Evolutionary conservation across 2,888 invertebrate genomes (phyloP), one percentile per base, ranked within the genome.

Genomic region (Lepidonotus clava): DNA sequence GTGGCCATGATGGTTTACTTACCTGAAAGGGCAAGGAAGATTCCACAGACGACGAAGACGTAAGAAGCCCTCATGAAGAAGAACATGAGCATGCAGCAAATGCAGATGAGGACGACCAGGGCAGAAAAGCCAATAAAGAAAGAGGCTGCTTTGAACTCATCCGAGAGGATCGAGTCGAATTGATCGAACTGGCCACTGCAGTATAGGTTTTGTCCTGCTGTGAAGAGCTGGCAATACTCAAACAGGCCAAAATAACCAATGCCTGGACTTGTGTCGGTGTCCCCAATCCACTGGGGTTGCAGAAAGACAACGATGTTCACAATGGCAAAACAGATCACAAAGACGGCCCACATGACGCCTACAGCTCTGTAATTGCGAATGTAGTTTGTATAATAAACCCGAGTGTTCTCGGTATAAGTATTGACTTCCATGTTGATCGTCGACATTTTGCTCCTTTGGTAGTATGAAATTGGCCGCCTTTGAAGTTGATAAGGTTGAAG

Each of bases 11-110:
- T n/a, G n/a, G 5, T 21, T 5, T 1, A 71, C 96, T 96, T 94
- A 99, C 99, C 98, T 93, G 98, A 98, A 90, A 98, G 95, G n/a
- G 98, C 95, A 95, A 99, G 99, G 95, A 99, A 96, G 97, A 98
- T 98, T 77, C 97, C 98, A 93, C 98, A 98, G 88, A 98, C 96
- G 93, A 97, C 97, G 95, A 98, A 98, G 84, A 98, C 98, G 84
- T 96, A 97, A 77, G 97, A 97, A 21, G 98, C 97, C 93, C 97
- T 97, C 94, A 98, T 96, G 95, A 98, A 98, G 95, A 98, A 97
- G 95, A 98, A 98, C 91, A 98, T 96, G 90, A 98, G 95, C 96
- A 99, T 97, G 90, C 94, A 96, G 94, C 96, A 96, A 92, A 98
- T 97, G 85, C 98, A 97, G 91, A 98, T 95, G 90, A 98, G 95